Evolutionary conservation across 2,888 invertebrate species (phyloP).

Genomic region (Mystacides longicornis): DNA sequence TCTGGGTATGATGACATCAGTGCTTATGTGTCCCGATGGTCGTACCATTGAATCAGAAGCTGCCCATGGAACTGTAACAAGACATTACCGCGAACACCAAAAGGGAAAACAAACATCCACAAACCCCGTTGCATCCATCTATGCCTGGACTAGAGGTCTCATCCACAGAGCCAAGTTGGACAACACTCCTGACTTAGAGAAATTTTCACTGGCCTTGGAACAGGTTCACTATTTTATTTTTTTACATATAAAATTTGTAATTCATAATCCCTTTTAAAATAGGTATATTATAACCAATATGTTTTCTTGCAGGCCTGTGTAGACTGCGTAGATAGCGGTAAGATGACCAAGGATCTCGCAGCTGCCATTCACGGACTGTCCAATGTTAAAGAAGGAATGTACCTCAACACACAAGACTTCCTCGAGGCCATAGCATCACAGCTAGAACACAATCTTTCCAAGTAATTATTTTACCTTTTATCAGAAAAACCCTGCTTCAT

Average conservation of each 20-base stretch:
- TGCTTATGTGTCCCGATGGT: slow-evolving; percentile 76
- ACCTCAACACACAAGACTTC: slow-evolving; percentile 79
- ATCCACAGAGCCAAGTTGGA: slow-evolving; percentile 79
- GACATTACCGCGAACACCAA: slow-evolving; percentile 82
- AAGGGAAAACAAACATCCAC: slow-evolving; percentile 82
- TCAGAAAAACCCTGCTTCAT: too few relatives aligned
- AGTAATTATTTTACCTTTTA: too few relatives aligned
- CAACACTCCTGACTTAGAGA: slow-evolving; percentile 62
- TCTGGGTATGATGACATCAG: slow-evolving; percentile 85
- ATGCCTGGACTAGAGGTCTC: slow-evolving; percentile 84
- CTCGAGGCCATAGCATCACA: slow-evolving; percentile 71
- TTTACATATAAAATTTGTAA: neutral
- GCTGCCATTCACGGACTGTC: slow-evolving; percentile 78
- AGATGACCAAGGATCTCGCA: slow-evolving; percentile 84
- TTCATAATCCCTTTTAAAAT: neutral
- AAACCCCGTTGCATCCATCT: slow-evolving; percentile 86
- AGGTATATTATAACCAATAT: neutral
- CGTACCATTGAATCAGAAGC: slow-evolving; percentile 87
- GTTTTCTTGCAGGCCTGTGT: slow-evolving; percentile 57
- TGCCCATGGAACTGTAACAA: slow-evolving; percentile 86
- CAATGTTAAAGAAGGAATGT: slow-evolving; percentile 77
- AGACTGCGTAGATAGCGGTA: slow-evolving; percentile 72
- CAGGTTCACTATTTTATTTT: slow-evolving; percentile 35
- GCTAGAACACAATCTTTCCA: slow-evolving; percentile 48
- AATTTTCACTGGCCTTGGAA: slow-evolving; percentile 66